Conservation (phyloP, 2,797 vertebrate species). For the Eidolon dupreanum region DNA sequence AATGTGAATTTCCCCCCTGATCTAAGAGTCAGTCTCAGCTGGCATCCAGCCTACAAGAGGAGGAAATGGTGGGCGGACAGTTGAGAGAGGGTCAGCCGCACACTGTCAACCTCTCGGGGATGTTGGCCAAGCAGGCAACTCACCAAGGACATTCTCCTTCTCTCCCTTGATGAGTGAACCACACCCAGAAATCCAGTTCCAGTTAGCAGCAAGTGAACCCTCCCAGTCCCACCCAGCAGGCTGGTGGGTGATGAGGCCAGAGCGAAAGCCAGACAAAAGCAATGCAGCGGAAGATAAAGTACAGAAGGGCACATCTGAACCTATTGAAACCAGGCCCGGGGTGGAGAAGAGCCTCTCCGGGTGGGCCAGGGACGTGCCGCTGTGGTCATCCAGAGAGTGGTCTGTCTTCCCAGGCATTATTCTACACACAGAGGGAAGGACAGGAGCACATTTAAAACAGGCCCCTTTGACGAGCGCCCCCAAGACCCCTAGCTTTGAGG, state of each 20-base stretch:
- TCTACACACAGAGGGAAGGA: neutral
- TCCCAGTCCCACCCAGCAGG: neutral
- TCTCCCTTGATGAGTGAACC: accelerated
- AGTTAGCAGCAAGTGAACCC: neutral
- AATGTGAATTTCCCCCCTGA: too few species aligned
- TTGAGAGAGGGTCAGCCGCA: neutral
- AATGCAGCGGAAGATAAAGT: accelerated
- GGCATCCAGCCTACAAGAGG: neutral
- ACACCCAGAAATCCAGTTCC: accelerated
- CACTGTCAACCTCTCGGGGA: neutral
- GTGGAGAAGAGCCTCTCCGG: neutral
- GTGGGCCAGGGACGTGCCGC: neutral
- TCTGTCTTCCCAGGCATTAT: neutral
- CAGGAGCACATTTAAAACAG: accelerated
- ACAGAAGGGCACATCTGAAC: accelerated
- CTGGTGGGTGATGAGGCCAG: accelerated
- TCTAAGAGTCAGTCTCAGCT: neutral
- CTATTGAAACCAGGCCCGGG: accelerated
- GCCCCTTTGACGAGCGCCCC: accelerated
- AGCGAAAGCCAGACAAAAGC: neutral
- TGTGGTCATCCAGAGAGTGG: accelerated
- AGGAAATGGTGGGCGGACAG: neutral
- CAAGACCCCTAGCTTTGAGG: neutral
- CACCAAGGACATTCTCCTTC: neutral
- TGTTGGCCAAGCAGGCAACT: neutral